A percentile compares a stretch with the other conserved stretches of the same genome.
These are phyloP conservation scores for Zoanthus sociatus DNA, from an alignment of 92 coral and sea anemone species.

Conservation along the genomic window DNA sequence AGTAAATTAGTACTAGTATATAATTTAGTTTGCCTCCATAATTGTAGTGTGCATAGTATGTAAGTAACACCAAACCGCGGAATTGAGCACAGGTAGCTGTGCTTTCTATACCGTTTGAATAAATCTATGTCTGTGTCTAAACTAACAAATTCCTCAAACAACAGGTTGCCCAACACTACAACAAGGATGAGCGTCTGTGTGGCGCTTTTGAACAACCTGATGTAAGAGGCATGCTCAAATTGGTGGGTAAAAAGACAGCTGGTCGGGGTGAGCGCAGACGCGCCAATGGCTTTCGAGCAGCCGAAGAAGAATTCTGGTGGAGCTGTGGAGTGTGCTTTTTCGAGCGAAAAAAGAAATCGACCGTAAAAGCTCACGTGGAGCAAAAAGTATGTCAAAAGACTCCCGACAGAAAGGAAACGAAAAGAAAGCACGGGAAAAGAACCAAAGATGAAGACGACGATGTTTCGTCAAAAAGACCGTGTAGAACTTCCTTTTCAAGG, in stretches of 20 bases:
- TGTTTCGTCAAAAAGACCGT: background rate
- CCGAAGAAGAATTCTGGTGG: constrained; percentile 62
- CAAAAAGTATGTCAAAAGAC: constrained; percentile 61
- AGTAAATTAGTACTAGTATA: too few species aligned
- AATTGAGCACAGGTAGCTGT: too few species aligned
- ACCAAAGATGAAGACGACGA: constrained; percentile 1
- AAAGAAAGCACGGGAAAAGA: constrained; percentile 8
- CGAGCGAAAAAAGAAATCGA: constrained; percentile 67
- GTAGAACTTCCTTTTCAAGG: background rate
- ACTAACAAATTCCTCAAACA: background rate
- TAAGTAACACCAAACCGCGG: too few species aligned
- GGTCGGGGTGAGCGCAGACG: constrained; percentile 49
- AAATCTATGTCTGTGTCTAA: background rate
- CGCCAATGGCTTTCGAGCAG: constrained; percentile 43
- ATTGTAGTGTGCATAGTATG: too few species aligned
- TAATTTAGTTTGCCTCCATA: too few species aligned
- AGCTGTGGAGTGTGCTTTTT: constrained; percentile 68
- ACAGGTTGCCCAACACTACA: constrained; percentile 71
- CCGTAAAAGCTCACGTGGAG: constrained; percentile 62
- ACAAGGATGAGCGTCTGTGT: constrained; percentile 64
- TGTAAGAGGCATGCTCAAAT: constrained; percentile 73
- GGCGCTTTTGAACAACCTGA: constrained; percentile 83
- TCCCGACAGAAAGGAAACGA: constrained; percentile 31
- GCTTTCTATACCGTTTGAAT: too few species aligned
- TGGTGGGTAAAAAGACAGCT: constrained; percentile 62